Evolutionary conservation across 2,113 vertebrate genomes (phyloP).

Genomic region (Eurystomus gularis): DNA sequence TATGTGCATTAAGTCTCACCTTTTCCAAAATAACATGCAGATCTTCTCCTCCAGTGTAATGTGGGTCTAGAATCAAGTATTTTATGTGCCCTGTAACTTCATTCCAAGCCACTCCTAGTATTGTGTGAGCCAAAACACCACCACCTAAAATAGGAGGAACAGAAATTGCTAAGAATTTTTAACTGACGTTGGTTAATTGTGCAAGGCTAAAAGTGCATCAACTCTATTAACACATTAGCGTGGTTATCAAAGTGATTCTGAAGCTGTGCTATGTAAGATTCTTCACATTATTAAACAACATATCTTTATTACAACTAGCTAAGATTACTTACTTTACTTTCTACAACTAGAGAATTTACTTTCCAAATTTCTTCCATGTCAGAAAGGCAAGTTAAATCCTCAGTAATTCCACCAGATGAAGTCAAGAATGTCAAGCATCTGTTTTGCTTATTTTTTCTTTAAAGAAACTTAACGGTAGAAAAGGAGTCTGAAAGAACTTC

Average conservation of each 20-base stretch:
- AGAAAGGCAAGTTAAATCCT: not conserved
- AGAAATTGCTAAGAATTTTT: not conserved
- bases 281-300: not conserved
- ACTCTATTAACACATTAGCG: not conserved
- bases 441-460: not conserved
- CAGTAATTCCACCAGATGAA: not conserved
- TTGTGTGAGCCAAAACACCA: conserved; percentile 93
- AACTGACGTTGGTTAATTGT: not conserved
- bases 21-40: conserved; percentile 89
- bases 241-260: not conserved
- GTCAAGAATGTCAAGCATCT: not conserved
- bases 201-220: not conserved
- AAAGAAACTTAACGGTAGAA: not conserved
- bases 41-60: conserved; percentile 95
- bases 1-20: conserved; percentile 67
- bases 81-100: conserved; percentile 89
- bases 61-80: conserved; percentile 93
- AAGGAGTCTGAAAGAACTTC: not conserved
- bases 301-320: not conserved
- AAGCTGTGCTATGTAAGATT: not conserved
- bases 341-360: not conserved
- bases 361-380: not conserved
- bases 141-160: conserved; percentile 78
- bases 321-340: not conserved
- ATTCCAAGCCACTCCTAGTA: conserved; percentile 95